Percentiles rank a stretch among this genome's conserved stretches.
phyloP scores from a whole-genome alignment of 2,113 vertebrate species.

The Colaptes auratus region DNA sequence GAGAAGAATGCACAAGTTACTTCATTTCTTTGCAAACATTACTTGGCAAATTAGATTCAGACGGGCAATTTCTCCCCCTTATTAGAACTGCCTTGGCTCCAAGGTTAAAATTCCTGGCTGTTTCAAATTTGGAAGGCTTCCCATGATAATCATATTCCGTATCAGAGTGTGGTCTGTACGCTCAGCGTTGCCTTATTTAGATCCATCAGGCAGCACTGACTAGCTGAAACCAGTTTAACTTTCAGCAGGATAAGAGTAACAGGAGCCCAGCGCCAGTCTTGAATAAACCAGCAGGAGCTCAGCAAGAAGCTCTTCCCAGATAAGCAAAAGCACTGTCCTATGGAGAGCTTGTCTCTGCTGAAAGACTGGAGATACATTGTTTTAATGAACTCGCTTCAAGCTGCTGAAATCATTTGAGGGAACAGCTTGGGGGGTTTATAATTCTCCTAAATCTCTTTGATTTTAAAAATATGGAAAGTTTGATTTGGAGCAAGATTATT shows the following conservation, averaged over 20 bases:
- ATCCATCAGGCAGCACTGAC: slow-evolving; percentile 17
- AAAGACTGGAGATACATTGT: slow-evolving; percentile 15
- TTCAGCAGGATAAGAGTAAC: slow-evolving; percentile 36
- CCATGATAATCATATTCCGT: slow-evolving; percentile 35
- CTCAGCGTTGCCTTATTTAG: slow-evolving; percentile 37
- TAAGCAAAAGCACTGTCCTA: slow-evolving; percentile 4
- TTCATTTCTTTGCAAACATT: not conserved
- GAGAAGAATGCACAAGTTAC: not conserved
- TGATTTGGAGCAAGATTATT: not conserved
- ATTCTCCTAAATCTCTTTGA: slow-evolving; percentile 46
- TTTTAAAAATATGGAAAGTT: not conserved
- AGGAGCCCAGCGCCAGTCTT: not conserved
- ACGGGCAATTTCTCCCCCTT: not conserved
- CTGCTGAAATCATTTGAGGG: slow-evolving; percentile 35
- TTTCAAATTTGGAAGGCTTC: slow-evolving; percentile 53
- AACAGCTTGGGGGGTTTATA: slow-evolving; percentile 35
- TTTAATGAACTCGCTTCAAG: slow-evolving; percentile 46
- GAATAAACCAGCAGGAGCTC: slow-evolving; percentile 1
- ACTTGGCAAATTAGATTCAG: slow-evolving; percentile 45
- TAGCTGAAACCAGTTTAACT: slow-evolving; percentile 47
- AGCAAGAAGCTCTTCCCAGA: slow-evolving; percentile 16
- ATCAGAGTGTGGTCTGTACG: slow-evolving; percentile 33
- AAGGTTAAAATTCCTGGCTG: slow-evolving; percentile 58
- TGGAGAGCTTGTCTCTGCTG: not conserved
- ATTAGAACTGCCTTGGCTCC: slow-evolving; percentile 50